Percentiles rank a stretch among this genome's conserved stretches.
Conservation (phyloP, 1,140 invertebrate genomes). For the Triops cancriformis region DNA sequence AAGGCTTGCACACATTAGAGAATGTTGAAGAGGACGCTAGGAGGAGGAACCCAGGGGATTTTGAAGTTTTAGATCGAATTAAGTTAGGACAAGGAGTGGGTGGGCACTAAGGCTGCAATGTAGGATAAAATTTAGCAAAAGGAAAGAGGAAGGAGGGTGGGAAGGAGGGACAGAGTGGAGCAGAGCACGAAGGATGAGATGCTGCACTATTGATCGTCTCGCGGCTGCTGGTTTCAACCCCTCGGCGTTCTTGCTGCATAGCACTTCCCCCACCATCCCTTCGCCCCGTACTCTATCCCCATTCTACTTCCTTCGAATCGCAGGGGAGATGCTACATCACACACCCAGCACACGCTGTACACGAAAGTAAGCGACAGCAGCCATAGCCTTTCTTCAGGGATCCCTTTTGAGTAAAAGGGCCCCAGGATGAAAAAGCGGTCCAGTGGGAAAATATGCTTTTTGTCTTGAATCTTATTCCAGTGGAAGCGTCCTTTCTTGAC, state of each 20-base stretch:
- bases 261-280: not conserved
- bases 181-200: not conserved
- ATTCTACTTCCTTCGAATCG: not conserved
- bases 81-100: not conserved
- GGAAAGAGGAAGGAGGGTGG: not conserved
- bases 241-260: not conserved
- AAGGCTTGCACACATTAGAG: not conserved
- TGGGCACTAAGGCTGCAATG: constrained; percentile 2
- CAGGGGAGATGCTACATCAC: not conserved
- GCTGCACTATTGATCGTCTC: constrained; percentile 7
- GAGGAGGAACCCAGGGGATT: constrained; percentile 8
- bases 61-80: constrained; percentile 10
- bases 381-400: not conserved
- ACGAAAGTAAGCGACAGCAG: constrained; percentile 12
- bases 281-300: not conserved
- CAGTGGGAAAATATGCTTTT: not conserved
- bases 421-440: not conserved
- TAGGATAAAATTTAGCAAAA: not conserved
- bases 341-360: not conserved
- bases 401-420: not conserved
- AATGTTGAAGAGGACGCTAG: constrained; percentile 1
- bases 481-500: not conserved
- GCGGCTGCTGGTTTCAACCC: not conserved
- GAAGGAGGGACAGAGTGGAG: not conserved
- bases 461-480: not conserved